Conservation (phyloP, 2,888 invertebrate genomes). For the Acanthoscelides obtectus region DNA sequence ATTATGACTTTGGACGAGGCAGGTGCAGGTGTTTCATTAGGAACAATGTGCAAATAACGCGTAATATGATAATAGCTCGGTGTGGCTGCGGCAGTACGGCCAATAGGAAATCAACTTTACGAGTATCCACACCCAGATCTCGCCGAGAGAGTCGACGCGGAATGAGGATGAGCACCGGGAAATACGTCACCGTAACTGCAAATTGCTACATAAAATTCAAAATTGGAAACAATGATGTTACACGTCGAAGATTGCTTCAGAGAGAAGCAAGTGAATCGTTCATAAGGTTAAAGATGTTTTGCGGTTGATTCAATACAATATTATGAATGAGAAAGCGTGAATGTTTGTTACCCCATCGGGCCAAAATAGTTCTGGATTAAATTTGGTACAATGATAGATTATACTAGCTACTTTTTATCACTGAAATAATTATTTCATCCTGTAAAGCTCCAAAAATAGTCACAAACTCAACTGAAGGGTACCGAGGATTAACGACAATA, state of each 20-base stretch:
- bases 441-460: too few species aligned
- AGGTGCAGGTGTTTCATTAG: slow-evolving; percentile 22
- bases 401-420: too few species aligned
- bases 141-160: neutral
- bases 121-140: slow-evolving; percentile 25
- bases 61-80: slow-evolving; percentile 17
- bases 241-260: neutral
- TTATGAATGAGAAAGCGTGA: too few species aligned
- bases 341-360: too few species aligned
- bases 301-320: too few species aligned
- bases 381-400: too few species aligned
- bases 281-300: too few species aligned
- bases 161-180: neutral
- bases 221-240: neutral
- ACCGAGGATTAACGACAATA: too few species aligned
- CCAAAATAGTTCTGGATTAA: too few species aligned
- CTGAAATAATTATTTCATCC: too few species aligned
- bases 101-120: slow-evolving; percentile 25
- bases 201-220: neutral
- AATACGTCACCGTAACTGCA: neutral
- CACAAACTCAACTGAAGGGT: too few species aligned
- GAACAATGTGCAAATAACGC: slow-evolving; percentile 24
- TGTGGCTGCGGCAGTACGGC: slow-evolving; percentile 8
- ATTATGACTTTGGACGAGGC: neutral
- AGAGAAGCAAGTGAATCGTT: neutral